A percentile compares a stretch with the other conserved stretches of the same genome.
Evolutionary conservation across 2,888 invertebrate species (phyloP).

Genomic region (Platycnemis pennipes): DNA sequence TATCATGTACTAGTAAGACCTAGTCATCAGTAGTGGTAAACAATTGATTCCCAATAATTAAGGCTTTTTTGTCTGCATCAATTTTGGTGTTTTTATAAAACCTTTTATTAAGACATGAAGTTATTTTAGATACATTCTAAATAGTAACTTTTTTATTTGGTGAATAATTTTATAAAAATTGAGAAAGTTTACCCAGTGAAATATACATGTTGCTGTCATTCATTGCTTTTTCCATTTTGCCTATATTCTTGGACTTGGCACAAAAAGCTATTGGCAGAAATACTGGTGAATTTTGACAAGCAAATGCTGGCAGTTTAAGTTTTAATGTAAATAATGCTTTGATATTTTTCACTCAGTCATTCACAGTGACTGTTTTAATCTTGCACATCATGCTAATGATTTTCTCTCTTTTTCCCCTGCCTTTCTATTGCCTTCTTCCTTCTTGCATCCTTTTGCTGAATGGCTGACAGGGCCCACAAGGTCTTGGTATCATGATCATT

Average conservation of each 20-base stretch:
- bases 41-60: too few species aligned
- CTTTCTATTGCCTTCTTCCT: slow-evolving; percentile 49
- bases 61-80: too few species aligned
- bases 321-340: not conserved
- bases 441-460: slow-evolving; percentile 68
- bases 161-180: not conserved
- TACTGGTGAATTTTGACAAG: not conserved
- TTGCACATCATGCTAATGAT: slow-evolving; percentile 42
- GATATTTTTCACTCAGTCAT: not conserved
- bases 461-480: slow-evolving; percentile 85
- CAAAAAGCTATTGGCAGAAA: not conserved
- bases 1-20: too few species aligned
- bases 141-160: too few species aligned
- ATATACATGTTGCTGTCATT: not conserved
- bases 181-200: too few species aligned
- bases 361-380: slow-evolving; percentile 35
- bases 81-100: too few species aligned
- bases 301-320: not conserved
- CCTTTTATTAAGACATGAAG: too few species aligned
- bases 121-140: too few species aligned
- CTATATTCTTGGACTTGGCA: not conserved
- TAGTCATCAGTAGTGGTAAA: too few species aligned
- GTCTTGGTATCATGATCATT: slow-evolving; percentile 96
- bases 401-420: slow-evolving; percentile 60
- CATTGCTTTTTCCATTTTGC: not conserved